phyloP scores from a whole-genome alignment of 2,113 vertebrate genomes.

The Petrocephalus zakoni region DNA sequence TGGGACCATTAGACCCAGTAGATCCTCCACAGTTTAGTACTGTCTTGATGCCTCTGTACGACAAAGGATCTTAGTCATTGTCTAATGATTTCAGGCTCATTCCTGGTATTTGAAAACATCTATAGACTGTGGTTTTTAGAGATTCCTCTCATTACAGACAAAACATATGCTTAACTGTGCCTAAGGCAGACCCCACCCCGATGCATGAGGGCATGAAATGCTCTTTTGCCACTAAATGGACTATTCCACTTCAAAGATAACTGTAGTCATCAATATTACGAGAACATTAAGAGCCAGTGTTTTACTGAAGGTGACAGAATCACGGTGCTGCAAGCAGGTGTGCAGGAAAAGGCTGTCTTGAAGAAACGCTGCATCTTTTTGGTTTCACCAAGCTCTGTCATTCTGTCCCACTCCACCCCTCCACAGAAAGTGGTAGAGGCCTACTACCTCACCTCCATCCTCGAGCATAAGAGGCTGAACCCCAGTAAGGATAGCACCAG shows the following conservation, averaged over 20 bases:
- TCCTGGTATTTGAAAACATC: neutral
- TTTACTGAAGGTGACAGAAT: neutral
- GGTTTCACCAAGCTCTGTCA: slow-evolving; percentile 76
- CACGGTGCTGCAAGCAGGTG: neutral
- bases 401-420: slow-evolving; percentile 77
- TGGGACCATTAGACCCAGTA: neutral
- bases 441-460: slow-evolving; percentile 53
- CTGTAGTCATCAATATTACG: neutral
- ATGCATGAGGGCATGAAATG: neutral
- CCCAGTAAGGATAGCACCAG: slow-evolving; percentile 43
- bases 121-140: neutral
- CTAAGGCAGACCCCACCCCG: neutral
- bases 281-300: neutral
- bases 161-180: neutral
- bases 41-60: neutral
- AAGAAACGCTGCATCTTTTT: slow-evolving; percentile 31
- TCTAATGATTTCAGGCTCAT: slow-evolving; percentile 6
- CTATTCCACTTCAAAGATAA: neutral
- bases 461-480: slow-evolving; percentile 66
- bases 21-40: neutral
- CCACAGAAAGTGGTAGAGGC: slow-evolving; percentile 78
- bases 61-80: neutral
- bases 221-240: neutral
- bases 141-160: neutral
- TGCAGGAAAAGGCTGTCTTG: neutral